Conservation (phyloP, 2,113 vertebrate species). For the Phaethon lepturus region DNA sequence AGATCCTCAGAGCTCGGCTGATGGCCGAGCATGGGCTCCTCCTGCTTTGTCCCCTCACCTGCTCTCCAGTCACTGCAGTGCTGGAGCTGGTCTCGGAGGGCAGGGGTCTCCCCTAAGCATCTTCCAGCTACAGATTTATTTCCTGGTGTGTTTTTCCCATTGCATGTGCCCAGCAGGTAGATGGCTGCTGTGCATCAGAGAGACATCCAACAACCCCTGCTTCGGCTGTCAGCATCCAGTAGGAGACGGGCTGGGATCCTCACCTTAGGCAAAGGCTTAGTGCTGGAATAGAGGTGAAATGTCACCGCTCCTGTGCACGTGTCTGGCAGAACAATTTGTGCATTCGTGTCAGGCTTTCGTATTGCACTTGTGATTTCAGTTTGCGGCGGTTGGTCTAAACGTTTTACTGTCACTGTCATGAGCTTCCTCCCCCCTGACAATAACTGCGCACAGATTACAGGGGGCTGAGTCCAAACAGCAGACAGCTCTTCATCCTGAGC, state of each 20-base stretch:
- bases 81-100: background rate
- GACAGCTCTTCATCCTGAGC: background rate
- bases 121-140: background rate
- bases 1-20: background rate
- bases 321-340: background rate
- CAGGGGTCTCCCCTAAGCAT: background rate
- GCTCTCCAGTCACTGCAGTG: background rate
- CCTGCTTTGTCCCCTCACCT: slow-evolving; percentile 8
- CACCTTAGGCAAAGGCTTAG: background rate
- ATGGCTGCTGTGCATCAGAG: background rate
- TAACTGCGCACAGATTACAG: background rate
- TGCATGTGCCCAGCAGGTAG: background rate
- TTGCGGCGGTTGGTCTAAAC: background rate
- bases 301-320: rapidly evolving
- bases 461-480: background rate
- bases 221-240: rapidly evolving
- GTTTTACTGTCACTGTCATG: background rate
- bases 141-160: background rate
- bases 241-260: background rate
- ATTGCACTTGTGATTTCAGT: background rate
- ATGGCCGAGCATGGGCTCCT: background rate
- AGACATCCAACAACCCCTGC: rapidly evolving
- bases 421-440: background rate
- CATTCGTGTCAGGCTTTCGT: background rate
- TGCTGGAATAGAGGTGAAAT: background rate